These are phyloP conservation scores for Drosophila koepferae DNA, from an alignment of 2,888 invertebrate species.

Conservation along the genomic window DNA sequence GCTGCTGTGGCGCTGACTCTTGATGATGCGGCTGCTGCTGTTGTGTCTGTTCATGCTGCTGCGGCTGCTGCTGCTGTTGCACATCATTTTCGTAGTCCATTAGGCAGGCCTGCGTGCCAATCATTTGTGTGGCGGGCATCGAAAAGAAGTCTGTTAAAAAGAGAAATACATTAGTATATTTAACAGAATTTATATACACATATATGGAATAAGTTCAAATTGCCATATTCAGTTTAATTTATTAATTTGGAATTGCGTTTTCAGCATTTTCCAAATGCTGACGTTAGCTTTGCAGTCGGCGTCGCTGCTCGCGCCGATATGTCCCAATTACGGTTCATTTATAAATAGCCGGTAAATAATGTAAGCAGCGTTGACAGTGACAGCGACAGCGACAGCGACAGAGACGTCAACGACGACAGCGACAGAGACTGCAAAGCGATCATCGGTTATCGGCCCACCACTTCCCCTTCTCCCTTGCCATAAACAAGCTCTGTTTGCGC, in stretches of 20 bases:
- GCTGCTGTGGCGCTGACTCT: conserved; percentile 48
- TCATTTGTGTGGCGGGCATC: conserved; percentile 78
- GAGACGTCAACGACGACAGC: conserved; percentile 6
- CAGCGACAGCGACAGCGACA: neutral
- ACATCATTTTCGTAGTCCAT: conserved; percentile 77
- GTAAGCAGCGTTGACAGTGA: conserved; percentile 34
- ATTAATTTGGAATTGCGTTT: conserved; percentile 37
- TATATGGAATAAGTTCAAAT: neutral
- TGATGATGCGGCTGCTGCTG: conserved; percentile 32
- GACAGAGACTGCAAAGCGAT: conserved; percentile 10
- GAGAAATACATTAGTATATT: neutral
- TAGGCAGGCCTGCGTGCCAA: conserved; percentile 80
- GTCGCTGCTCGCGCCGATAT: conserved; percentile 39
- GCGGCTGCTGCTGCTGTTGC: conserved; percentile 38
- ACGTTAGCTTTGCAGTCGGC: conserved; percentile 29
- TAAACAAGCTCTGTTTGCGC: conserved; percentile 24
- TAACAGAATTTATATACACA: neutral
- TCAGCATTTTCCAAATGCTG: conserved; percentile 41
- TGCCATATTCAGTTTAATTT: conserved; percentile 9
- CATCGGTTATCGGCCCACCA: conserved; percentile 36
- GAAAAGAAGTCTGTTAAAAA: conserved; percentile 77
- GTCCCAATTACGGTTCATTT: conserved; percentile 71
- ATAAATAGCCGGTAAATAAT: conserved; percentile 65
- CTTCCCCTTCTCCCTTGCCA: neutral
- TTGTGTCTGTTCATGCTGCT: conserved; percentile 27